Base-by-base conservation (phyloP, 2,888 invertebrate species). In the Clunio marinus region DNA sequence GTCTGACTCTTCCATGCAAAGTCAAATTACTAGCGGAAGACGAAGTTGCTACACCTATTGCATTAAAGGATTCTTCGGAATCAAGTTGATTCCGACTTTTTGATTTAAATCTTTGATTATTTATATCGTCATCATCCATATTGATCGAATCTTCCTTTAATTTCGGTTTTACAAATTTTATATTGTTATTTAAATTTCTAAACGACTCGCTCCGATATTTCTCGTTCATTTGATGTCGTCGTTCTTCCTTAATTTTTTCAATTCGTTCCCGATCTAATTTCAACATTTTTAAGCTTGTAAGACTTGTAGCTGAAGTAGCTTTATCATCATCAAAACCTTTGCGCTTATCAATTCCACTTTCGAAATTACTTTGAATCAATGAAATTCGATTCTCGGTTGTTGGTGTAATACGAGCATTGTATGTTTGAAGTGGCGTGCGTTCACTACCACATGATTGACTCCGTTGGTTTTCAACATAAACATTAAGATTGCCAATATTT, bases 241-340 rank as follows among this genome's bases (percentile, higher is more conserved):
- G 81, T 75, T 94, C 93, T 75, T 93, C 92, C 79, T 94, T 94
- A 76, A 93, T 94, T 76, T 89, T 88, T 77, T 94, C 93, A 71
- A 94, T 92, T 57, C 93, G 80, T 75, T 93, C 93, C 58, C 93
- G 81, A 73, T 89, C 88, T 22, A 86, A 75, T 70, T 88, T 85
- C 5, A 84, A 80, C 0, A 83, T 78, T 22, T 75, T 75, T 1
- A 75, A 69, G 8, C 73, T 74, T 32, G 73, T 72, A 69, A 68
- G 72, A 71, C 66, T 74, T 73, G 24, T 82, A 81, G 60, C 80
- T 73, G 0, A 74, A 71, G 69, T 74, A 78, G 68, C 81, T 80
- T 72, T 28, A 75, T 74, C 57, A 74, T 70, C 8, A 74, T 81
- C 35, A 81, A 37, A 15, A 65, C 28, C 63, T 70, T 17, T 67